phyloP scores from a whole-genome alignment of 2,113 vertebrate species.

The Indicator maculatus region DNA sequence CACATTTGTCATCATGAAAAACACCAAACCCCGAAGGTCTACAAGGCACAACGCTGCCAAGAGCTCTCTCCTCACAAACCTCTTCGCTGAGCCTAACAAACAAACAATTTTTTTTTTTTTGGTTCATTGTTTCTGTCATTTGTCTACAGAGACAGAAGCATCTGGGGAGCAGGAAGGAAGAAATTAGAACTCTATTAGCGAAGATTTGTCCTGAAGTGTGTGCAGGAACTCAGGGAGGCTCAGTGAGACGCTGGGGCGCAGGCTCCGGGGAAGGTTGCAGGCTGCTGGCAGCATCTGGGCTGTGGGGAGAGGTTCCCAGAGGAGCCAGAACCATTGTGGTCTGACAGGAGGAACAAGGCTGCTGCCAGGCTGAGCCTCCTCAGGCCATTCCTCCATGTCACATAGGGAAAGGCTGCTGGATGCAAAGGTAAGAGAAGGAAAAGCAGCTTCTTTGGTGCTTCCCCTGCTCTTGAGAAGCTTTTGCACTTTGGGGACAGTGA shows the following conservation, averaged over 20 bases:
- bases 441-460: neutral
- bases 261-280: fast-evolving
- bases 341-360: neutral
- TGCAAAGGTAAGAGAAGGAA: neutral
- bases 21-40: neutral
- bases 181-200: conserved; percentile 46
- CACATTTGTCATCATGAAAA: neutral
- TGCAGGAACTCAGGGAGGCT: neutral
- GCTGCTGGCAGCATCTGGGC: neutral
- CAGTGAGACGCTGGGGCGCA: fast-evolving
- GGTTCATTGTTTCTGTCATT: conserved; percentile 13
- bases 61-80: neutral
- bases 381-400: neutral
- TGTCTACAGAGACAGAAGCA: conserved; percentile 8
- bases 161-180: conserved; percentile 58
- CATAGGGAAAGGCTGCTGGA: neutral
- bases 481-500: fast-evolving
- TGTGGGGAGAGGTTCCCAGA: neutral
- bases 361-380: neutral
- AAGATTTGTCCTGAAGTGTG: conserved; percentile 25
- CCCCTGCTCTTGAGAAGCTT: neutral
- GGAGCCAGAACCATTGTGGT: neutral
- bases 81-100: conserved; percentile 14
- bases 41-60: neutral
- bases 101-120: neutral